Evolutionary conservation across 35 echinoderm and acorn worm species (phyloP).

Genomic region (Chiridota heheva): DNA sequence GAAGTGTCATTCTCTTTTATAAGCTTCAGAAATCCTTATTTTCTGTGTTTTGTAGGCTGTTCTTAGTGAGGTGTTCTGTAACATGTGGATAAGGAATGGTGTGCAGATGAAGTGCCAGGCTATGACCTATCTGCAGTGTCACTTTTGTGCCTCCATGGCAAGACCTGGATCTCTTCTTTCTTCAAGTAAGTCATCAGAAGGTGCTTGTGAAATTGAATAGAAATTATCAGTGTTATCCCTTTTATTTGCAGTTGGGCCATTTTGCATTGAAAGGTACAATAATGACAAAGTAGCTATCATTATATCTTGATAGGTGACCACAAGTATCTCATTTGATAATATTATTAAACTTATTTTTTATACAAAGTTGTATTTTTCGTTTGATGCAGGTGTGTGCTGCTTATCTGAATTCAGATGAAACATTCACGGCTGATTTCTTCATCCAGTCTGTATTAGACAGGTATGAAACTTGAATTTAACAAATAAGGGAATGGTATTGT

Average conservation of each 20-base stretch:
- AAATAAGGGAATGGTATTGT: too few relatives aligned
- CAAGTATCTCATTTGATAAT: neutral
- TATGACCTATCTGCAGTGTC: constrained; percentile 92
- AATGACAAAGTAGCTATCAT: too few relatives aligned
- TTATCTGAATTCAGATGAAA: constrained; percentile 42
- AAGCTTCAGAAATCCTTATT: neutral
- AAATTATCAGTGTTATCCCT: too few relatives aligned
- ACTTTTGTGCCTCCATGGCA: constrained; percentile 94
- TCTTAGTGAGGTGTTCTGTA: constrained; percentile 75
- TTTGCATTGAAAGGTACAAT: too few relatives aligned
- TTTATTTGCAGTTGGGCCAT: too few relatives aligned
- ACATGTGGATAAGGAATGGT: constrained; percentile 91
- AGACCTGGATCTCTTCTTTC: constrained; percentile 91
- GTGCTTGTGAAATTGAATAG: too few relatives aligned
- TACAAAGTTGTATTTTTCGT: neutral
- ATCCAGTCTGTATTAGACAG: constrained; percentile 41
- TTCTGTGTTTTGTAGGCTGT: constrained; percentile 35
- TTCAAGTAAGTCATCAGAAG: constrained; percentile 75
- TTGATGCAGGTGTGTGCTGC: constrained; percentile 47
- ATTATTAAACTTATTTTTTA: neutral
- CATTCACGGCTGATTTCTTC: too few relatives aligned
- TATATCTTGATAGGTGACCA: neutral
- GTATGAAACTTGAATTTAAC: constrained; percentile 24
- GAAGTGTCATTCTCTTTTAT: too few relatives aligned
- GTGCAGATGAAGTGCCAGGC: constrained; percentile 93